phyloP scores from a whole-genome alignment of 2,888 invertebrate species.

The Melinopterus prodromus region DNA sequence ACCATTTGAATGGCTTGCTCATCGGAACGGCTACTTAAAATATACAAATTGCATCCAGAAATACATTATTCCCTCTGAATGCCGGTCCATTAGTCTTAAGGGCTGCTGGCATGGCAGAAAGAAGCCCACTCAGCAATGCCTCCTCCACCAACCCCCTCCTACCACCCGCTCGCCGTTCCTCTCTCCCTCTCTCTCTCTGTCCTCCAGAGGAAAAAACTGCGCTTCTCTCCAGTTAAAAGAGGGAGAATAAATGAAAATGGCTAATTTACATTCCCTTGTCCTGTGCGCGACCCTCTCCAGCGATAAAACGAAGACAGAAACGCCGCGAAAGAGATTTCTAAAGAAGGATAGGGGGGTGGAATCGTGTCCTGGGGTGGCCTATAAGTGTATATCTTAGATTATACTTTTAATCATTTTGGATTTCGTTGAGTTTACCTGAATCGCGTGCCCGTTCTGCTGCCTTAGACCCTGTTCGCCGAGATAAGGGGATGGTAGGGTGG shows the following conservation, averaged over 20 bases:
- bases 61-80: slow-evolving; percentile 57
- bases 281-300: not conserved
- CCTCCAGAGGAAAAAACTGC: slow-evolving; percentile 48
- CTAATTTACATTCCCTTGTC: slow-evolving; percentile 56
- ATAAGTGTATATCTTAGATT: slow-evolving; percentile 56
- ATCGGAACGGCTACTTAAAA: slow-evolving; percentile 33
- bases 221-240: slow-evolving; percentile 34
- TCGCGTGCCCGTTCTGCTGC: not conserved
- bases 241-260: slow-evolving; percentile 57
- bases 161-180: not conserved
- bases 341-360: not conserved
- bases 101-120: slow-evolving; percentile 6
- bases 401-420: slow-evolving; percentile 57
- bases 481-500: not conserved
- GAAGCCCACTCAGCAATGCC: not conserved
- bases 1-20: not conserved
- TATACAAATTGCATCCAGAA: slow-evolving; percentile 56
- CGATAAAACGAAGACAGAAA: slow-evolving; percentile 16
- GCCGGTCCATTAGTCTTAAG: slow-evolving; percentile 55
- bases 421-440: slow-evolving; percentile 45
- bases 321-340: not conserved
- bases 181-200: slow-evolving; percentile 23
- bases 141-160: not conserved
- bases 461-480: not conserved
- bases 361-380: slow-evolving; percentile 35